Evolutionary conservation across 2,888 invertebrate genomes (phyloP).

Genomic region (Sinhomidia bicolor): DNA sequence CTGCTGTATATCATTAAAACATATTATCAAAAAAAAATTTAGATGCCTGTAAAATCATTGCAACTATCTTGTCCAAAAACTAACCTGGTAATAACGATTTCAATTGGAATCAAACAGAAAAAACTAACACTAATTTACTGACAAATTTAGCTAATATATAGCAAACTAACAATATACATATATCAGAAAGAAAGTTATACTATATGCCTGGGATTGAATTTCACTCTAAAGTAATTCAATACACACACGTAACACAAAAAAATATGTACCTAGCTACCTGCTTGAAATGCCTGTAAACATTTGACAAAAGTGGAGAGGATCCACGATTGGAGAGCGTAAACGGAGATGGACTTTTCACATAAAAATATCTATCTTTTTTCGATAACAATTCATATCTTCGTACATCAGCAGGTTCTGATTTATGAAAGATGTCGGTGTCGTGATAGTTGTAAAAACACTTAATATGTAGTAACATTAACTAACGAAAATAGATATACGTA

Average conservation of each 20-base stretch:
- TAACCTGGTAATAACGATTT: too few relatives aligned
- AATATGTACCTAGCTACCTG: constrained; percentile 41
- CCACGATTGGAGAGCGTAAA: neutral
- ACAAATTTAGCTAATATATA: neutral
- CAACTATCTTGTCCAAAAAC: too few relatives aligned
- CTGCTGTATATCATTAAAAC: too few relatives aligned
- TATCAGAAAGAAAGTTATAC: too few relatives aligned
- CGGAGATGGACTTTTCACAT: neutral
- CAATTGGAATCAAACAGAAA: too few relatives aligned
- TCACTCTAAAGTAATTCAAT: constrained; percentile 24
- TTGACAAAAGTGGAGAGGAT: neutral
- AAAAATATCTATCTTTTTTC: neutral
- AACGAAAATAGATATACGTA: neutral
- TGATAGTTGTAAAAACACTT: too few relatives aligned
- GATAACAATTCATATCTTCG: neutral
- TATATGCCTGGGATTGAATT: neutral
- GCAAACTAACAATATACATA: neutral
- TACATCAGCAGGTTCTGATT: constrained; percentile 54
- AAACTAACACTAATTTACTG: too few relatives aligned
- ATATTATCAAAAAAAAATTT: too few relatives aligned
- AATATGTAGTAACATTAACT: too few relatives aligned
- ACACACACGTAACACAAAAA: too few relatives aligned
- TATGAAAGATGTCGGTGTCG: constrained; percentile 6
- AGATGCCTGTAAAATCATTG: too few relatives aligned
- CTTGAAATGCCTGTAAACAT: constrained; percentile 46